phyloP scores from a whole-genome alignment of 2,113 vertebrate genomes.

The Pterocles orientalis region DNA sequence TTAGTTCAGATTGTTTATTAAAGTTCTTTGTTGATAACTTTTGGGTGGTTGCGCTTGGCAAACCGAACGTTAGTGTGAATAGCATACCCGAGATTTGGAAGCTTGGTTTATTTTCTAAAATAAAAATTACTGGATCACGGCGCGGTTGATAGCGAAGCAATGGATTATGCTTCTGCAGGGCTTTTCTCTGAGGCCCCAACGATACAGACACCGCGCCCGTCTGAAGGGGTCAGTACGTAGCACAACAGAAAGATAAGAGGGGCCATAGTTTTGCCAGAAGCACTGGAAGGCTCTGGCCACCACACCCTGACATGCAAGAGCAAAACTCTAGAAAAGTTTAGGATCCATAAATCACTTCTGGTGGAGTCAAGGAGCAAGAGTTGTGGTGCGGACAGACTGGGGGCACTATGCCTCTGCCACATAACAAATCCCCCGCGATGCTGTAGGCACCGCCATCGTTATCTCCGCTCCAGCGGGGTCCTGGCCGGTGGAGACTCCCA shows the following conservation, averaged over 20 bases:
- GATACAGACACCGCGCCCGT: background rate
- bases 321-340: background rate
- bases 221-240: background rate
- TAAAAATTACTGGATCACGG: background rate
- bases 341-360: background rate
- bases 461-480: background rate
- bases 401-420: accelerated
- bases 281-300: background rate
- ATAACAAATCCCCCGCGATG: background rate
- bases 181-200: background rate
- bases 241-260: background rate
- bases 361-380: background rate
- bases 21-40: background rate
- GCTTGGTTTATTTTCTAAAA: background rate
- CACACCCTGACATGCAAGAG: background rate
- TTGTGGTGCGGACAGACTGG: background rate
- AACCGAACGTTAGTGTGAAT: background rate
- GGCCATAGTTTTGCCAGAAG: background rate
- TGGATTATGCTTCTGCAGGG: background rate
- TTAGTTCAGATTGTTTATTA: background rate
- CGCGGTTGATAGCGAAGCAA: background rate
- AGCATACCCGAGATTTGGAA: background rate
- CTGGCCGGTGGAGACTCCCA: background rate
- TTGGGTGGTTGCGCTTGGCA: background rate
- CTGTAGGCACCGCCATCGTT: background rate